phyloP scores from a whole-genome alignment of 2,888 invertebrate genomes.

The Polydrusus pterygomalis region DNA sequence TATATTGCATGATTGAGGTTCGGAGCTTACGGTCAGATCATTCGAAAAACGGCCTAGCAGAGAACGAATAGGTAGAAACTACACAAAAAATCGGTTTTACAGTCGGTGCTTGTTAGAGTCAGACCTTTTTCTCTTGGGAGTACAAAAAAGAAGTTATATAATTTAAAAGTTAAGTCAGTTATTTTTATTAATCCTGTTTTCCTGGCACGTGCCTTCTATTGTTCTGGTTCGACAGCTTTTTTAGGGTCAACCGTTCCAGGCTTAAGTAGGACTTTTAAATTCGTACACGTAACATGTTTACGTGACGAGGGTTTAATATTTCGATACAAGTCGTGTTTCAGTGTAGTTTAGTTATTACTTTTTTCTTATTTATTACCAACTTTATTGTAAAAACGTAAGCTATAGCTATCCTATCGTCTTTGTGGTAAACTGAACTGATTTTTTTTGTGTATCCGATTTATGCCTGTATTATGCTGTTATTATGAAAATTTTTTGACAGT shows the following conservation, averaged over 20 bases:
- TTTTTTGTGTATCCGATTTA: too few relatives aligned
- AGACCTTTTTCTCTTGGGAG: not conserved
- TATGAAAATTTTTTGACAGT: too few relatives aligned
- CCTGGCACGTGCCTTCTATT: conserved; percentile 37
- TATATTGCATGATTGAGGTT: too few relatives aligned
- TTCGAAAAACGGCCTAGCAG: too few relatives aligned
- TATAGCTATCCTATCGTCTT: not conserved
- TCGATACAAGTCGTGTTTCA: conserved; percentile 7
- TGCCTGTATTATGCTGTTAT: too few relatives aligned
- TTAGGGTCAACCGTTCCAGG: conserved; percentile 42
- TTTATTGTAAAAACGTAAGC: not conserved
- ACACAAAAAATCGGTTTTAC: too few relatives aligned
- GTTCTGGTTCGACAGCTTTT: conserved; percentile 43
- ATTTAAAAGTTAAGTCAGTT: conserved; percentile 12
- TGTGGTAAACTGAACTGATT: too few relatives aligned
- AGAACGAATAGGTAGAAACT: too few relatives aligned
- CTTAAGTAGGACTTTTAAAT: conserved; percentile 51
- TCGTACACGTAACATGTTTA: conserved; percentile 41
- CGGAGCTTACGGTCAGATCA: too few relatives aligned
- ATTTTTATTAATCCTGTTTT: conserved; percentile 30
- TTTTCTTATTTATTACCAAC: conserved; percentile 24
- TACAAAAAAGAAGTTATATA: conserved; percentile 1
- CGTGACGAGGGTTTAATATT: conserved; percentile 36
- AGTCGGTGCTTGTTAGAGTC: not conserved
- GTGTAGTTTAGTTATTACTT: conserved; percentile 30